Conservation (phyloP, 2,888 invertebrate genomes). For the Synanthedon myopaeformis region DNA sequence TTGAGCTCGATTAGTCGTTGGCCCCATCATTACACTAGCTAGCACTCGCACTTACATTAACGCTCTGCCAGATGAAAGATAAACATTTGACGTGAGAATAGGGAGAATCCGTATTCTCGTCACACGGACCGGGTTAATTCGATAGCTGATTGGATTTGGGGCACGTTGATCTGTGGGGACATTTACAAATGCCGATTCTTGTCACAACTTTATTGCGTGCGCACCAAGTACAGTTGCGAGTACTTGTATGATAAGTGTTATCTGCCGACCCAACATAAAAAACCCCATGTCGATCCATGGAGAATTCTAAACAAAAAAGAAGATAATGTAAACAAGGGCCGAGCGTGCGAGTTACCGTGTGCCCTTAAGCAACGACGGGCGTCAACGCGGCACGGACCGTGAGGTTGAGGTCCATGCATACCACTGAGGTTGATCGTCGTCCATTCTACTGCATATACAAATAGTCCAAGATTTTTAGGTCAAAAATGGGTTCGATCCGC, state of each 20-base stretch:
- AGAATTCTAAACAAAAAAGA: too few relatives aligned
- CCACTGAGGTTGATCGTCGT: too few relatives aligned
- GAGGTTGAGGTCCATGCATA: too few relatives aligned
- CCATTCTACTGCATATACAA: too few relatives aligned
- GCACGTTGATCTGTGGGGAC: slow-evolving; percentile 46
- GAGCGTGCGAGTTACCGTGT: too few relatives aligned
- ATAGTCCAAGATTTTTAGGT: too few relatives aligned
- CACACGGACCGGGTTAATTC: slow-evolving; percentile 67
- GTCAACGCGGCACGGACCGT: too few relatives aligned
- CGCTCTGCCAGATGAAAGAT: slow-evolving; percentile 64
- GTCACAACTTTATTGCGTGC: not conserved
- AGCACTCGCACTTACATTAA: slow-evolving; percentile 54
- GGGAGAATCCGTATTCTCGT: slow-evolving; percentile 66
- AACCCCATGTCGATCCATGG: too few relatives aligned
- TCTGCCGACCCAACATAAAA: too few relatives aligned
- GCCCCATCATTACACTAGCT: slow-evolving; percentile 36
- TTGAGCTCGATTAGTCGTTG: slow-evolving; percentile 14
- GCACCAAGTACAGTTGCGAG: not conserved
- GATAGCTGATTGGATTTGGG: slow-evolving; percentile 71
- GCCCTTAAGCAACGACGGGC: too few relatives aligned
- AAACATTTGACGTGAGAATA: slow-evolving; percentile 66
- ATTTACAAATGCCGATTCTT: slow-evolving; percentile 37
- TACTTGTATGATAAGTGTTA: not conserved
- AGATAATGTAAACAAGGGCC: too few relatives aligned
- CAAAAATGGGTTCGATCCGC: too few relatives aligned